Evolutionary conservation across 2,888 invertebrate species (phyloP).

Genomic region (Chelonus formosanus): DNA sequence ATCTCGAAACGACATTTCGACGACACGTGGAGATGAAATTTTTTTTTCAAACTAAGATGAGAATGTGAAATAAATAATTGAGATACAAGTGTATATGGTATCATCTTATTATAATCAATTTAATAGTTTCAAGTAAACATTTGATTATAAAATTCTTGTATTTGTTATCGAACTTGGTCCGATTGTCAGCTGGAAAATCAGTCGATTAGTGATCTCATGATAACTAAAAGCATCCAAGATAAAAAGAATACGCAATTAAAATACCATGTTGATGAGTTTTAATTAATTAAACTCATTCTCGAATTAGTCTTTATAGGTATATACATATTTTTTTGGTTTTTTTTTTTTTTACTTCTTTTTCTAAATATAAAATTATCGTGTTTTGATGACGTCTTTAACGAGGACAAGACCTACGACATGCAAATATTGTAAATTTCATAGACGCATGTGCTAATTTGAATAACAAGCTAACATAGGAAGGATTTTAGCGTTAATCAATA

Average conservation of each 20-base stretch:
- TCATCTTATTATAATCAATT: conserved; percentile 33
- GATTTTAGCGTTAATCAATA: conserved; percentile 51
- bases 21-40: background rate
- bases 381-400: conserved; percentile 17
- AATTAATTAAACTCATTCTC: too few species aligned
- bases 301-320: too few species aligned
- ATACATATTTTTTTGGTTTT: background rate
- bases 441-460: conserved; percentile 57
- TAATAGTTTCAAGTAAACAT: conserved; percentile 41
- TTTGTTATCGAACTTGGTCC: conserved; percentile 32
- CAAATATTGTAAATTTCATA: conserved; percentile 32
- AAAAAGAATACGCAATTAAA: conserved; percentile 59
- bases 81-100: background rate
- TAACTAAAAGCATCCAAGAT: conserved; percentile 58
- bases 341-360: background rate
- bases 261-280: conserved; percentile 35
- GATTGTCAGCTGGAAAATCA: conserved; percentile 57
- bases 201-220: conserved; percentile 45
- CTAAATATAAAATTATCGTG: too few species aligned
- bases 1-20: conserved; percentile 12
- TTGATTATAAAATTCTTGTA: conserved; percentile 47
- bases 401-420: conserved; percentile 13
- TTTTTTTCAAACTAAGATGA: too few species aligned
- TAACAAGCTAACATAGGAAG: conserved; percentile 60
- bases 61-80: background rate